phyloP scores from a whole-genome alignment of 2,113 vertebrate genomes.

The Maccullochella peelii region DNA sequence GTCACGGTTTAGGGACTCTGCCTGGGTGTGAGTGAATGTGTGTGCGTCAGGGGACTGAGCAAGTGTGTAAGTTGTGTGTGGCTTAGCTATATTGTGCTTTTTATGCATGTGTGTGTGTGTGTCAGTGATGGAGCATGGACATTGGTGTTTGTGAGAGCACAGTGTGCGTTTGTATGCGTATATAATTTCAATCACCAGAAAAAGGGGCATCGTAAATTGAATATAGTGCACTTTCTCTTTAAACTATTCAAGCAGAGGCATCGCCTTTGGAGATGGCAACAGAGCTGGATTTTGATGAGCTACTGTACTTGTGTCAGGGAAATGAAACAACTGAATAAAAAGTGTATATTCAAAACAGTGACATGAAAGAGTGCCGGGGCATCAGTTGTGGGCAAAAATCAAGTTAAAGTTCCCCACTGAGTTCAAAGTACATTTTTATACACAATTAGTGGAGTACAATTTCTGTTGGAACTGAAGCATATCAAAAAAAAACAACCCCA shows the following conservation, averaged over 20 bases:
- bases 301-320: slow-evolving; percentile 55
- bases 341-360: slow-evolving; percentile 61
- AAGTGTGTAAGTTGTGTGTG: slow-evolving; percentile 16
- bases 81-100: slow-evolving; percentile 28
- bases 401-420: slow-evolving; percentile 69
- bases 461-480: slow-evolving; percentile 70
- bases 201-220: slow-evolving; percentile 50
- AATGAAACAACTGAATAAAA: slow-evolving; percentile 73
- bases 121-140: slow-evolving; percentile 18
- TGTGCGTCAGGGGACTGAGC: slow-evolving; percentile 38
- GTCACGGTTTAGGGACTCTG: slow-evolving; percentile 82
- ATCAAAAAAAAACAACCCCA: slow-evolving; percentile 63
- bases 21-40: slow-evolving; percentile 60
- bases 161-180: slow-evolving; percentile 6
- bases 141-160: slow-evolving; percentile 7
- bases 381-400: slow-evolving; percentile 72
- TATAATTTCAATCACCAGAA: slow-evolving; percentile 50
- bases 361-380: slow-evolving; percentile 56
- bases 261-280: slow-evolving; percentile 68
- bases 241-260: slow-evolving; percentile 58
- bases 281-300: slow-evolving; percentile 60
- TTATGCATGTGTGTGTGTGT: neutral
- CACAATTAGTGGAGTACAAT: slow-evolving; percentile 79
- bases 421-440: slow-evolving; percentile 80
- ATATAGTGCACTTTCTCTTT: slow-evolving; percentile 56